Evolutionary conservation across 2,113 vertebrate species (phyloP), one percentile per base, ranked within the genome.

Genomic region (Eira barbara): DNA sequence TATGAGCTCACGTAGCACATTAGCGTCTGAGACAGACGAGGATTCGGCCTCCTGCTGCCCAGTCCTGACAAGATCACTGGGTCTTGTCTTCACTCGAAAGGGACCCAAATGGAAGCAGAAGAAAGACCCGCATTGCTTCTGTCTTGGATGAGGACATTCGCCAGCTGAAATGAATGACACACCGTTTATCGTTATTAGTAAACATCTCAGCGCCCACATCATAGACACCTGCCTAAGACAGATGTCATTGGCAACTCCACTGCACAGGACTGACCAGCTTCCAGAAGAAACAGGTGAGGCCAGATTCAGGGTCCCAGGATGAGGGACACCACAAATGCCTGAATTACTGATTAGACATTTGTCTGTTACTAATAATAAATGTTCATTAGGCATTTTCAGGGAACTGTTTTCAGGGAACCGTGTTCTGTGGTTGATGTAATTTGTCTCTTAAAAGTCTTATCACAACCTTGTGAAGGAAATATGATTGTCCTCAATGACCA

Each of bases 371-470:
- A 85, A 67, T 52, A 59, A 36, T 55, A 31, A 36, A 9, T 34
- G 27, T 90, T 83, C 47, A n/a, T 23, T 39, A 39, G 59, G 49
- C 85, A 12, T 34, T 79, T 14, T 55, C 52, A 55, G 52, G 52
- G 17, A 55, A 36, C 65, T 8, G 6, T 45, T 29, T 36, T 1
- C 67, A n/a, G 71, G 21, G 6, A 76, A 7, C 42, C 47, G 3
- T 15, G 59, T 71, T 71, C 23, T 55, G 76, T 6, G 45, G 69
- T 82, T 80, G 13, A 11, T 39, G 4, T 57, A 21, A 71, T 65
- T 85, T 67, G 20, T 15, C 82, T 97, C 45, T 39, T 15, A 84
- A 76, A 90, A 31, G 52, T 69, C 71, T 94, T 59, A 29, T 42
- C 45, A 45, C 45, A 86, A 15, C 25, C 47, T 45, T 55, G 4